Evolutionary conservation across 2,113 vertebrate genomes (phyloP).

Genomic region (Daboia siamensis): DNA sequence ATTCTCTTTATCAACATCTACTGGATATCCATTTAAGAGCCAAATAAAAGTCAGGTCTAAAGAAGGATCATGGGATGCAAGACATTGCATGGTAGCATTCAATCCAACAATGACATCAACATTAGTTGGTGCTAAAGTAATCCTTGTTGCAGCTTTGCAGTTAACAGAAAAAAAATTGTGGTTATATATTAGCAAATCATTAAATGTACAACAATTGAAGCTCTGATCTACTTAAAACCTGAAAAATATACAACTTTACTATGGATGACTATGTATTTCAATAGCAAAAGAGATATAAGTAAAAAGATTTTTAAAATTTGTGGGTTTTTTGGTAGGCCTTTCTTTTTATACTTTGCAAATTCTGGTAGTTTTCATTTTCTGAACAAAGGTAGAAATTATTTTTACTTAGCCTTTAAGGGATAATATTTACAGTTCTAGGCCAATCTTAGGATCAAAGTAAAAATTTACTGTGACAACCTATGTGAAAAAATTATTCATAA

Average conservation of each 20-base stretch:
- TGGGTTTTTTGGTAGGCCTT: not conserved
- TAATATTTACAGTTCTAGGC: not conserved
- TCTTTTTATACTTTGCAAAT: not conserved
- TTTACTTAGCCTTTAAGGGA: not conserved
- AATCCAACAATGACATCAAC: constrained; percentile 89
- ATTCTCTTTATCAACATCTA: constrained; percentile 84
- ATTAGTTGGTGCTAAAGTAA: constrained; percentile 86
- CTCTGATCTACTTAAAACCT: constrained; percentile 6
- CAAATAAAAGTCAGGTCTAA: constrained; percentile 94
- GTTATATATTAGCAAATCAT: constrained; percentile 36
- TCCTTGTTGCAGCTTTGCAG: constrained; percentile 87
- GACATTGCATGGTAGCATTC: constrained; percentile 86
- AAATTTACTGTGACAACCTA: not conserved
- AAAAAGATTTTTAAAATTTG: not conserved
- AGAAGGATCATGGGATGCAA: constrained; percentile 82
- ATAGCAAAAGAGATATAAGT: constrained; percentile 13
- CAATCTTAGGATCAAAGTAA: not conserved
- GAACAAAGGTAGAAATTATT: not conserved
- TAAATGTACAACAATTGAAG: not conserved
- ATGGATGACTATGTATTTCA: constrained; percentile 24
- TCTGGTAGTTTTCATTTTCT: not conserved
- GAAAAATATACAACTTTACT: constrained; percentile 17
- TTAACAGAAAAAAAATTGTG: constrained; percentile 44
- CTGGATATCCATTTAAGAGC: constrained; percentile 84
- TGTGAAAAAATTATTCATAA: not conserved